phyloP scores from a whole-genome alignment of 2,797 vertebrate species.

The Macroramphosus scolopax region DNA sequence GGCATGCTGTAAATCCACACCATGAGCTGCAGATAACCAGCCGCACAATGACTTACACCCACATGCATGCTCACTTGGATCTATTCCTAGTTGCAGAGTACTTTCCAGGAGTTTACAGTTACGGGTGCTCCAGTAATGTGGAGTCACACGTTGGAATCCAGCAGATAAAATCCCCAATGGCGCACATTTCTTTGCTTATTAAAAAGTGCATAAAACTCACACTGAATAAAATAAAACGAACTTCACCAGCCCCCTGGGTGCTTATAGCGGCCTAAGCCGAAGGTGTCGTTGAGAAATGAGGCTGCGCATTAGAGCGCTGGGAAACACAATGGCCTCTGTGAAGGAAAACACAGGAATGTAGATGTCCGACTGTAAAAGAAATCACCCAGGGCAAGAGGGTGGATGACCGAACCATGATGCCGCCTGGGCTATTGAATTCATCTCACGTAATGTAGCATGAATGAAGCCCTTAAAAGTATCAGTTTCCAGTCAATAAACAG shows the following conservation, averaged over 20 bases:
- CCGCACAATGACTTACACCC: conserved; percentile 14
- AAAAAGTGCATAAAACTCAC: conserved; percentile 56
- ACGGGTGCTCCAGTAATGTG: conserved; percentile 43
- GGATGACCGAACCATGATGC: conserved; percentile 46
- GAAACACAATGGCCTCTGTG: conserved; percentile 46
- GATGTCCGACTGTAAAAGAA: conserved; percentile 53
- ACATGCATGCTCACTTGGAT: conserved; percentile 25
- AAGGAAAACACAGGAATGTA: conserved; percentile 13
- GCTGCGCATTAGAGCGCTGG: conserved; percentile 16
- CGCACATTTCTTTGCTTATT: conserved; percentile 45
- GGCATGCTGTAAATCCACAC: conserved; percentile 61
- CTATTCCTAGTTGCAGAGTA: conserved; percentile 47
- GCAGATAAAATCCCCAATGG: conserved; percentile 42
- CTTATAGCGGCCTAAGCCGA: conserved; percentile 3
- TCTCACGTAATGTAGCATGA: conserved; percentile 67
- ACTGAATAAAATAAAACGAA: conserved; percentile 59
- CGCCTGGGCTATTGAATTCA: conserved; percentile 56
- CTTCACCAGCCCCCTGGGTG: conserved; percentile 45
- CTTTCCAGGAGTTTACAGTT: conserved; percentile 58
- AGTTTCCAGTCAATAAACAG: conserved; percentile 74
- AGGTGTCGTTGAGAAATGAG: conserved; percentile 46
- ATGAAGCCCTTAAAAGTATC: conserved; percentile 74
- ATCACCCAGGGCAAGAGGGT: conserved; percentile 47
- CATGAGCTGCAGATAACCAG: conserved; percentile 49
- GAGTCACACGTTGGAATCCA: conserved; percentile 44